Evolutionary conservation across 2,888 invertebrate species (phyloP).

Genomic region (Maniola hyperantus): DNA sequence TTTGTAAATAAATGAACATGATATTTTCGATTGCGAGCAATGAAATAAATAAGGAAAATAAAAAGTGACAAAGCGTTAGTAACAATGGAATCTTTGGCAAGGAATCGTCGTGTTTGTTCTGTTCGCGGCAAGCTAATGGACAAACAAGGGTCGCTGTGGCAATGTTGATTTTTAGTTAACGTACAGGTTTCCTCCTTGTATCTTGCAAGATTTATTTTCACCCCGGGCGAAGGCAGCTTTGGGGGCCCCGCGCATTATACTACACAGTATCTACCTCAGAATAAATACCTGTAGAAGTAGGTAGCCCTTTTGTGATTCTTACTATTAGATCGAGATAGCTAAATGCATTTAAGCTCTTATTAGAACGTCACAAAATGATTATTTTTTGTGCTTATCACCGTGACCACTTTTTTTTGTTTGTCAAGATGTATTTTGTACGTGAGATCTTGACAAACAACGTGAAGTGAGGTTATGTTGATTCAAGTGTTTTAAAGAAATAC

Average conservation of each 20-base stretch:
- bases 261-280: not conserved
- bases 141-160: conserved; percentile 72
- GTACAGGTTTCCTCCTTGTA: conserved; percentile 61
- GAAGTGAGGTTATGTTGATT: no score
- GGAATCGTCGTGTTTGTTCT: conserved; percentile 60
- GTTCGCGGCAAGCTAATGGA: conserved; percentile 77
- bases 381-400: no score
- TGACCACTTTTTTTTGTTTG: no score
- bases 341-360: no score
- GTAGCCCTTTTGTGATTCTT: no score
- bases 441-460: no score
- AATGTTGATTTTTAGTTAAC: conserved; percentile 79
- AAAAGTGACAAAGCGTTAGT: conserved; percentile 40
- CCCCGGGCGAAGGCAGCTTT: conserved; percentile 44
- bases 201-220: conserved; percentile 74
- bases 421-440: no score
- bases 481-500: no score
- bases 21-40: conserved; percentile 10
- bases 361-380: no score
- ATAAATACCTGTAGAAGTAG: not conserved
- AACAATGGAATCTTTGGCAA: conserved; percentile 47
- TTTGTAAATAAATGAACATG: no score
- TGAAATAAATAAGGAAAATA: conserved; percentile 29
- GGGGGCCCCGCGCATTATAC: conserved; percentile 27
- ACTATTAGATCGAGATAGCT: no score